Percentiles rank a stretch among this genome's conserved stretches.
Evolutionary conservation across 1,140 invertebrate genomes (phyloP).

Genomic region (Cherax destructor): DNA sequence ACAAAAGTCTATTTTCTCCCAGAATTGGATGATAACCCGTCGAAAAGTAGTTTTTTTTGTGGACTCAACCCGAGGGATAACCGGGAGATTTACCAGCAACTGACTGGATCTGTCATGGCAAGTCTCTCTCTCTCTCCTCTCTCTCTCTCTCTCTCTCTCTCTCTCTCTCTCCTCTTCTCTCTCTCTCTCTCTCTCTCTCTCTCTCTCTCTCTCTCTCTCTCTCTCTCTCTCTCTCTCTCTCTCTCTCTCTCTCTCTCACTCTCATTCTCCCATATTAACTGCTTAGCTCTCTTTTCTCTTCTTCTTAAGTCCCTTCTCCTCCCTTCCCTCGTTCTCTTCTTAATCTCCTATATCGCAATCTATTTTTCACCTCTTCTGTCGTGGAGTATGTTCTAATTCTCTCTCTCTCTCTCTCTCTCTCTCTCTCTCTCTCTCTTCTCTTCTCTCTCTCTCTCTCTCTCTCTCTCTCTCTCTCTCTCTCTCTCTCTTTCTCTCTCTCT

Average conservation of each 20-base stretch:
- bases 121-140: too few relatives aligned
- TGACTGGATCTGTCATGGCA: not conserved
- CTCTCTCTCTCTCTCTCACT: not conserved
- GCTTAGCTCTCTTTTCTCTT: not conserved
- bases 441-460: too few relatives aligned
- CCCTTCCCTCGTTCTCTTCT: not conserved
- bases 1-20: not conserved
- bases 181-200: too few relatives aligned
- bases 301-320: not conserved
- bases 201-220: too few relatives aligned
- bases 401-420: not conserved
- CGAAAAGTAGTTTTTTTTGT: not conserved
- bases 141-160: too few relatives aligned
- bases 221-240: not conserved
- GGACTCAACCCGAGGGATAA: not conserved
- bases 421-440: not conserved
- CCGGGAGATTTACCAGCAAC: not conserved
- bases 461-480: too few relatives aligned
- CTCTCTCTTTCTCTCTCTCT: too few relatives aligned
- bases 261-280: not conserved
- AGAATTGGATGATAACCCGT: not conserved
- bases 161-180: too few relatives aligned
- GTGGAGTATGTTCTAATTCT: too few relatives aligned
- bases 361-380: too few relatives aligned
- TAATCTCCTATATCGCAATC: too few relatives aligned